Conservation (phyloP, 2,797 vertebrate genomes). For the Manis pentadactyla region DNA sequence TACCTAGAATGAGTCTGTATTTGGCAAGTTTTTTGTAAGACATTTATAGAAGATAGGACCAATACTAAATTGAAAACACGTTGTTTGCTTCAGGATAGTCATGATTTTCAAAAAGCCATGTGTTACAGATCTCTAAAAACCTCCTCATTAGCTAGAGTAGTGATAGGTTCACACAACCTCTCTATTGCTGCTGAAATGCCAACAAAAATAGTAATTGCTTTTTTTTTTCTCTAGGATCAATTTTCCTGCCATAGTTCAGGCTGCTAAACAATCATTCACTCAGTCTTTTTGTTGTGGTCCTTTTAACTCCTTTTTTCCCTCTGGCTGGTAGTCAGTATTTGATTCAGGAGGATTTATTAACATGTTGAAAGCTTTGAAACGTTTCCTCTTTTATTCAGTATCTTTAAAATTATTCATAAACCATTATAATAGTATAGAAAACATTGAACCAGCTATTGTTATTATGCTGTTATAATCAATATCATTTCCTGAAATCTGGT, state of each 20-base stretch:
- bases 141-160: constrained; percentile 1
- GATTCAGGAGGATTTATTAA: neutral
- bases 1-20: neutral
- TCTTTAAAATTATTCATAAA: neutral
- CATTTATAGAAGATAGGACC: neutral
- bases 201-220: constrained; percentile 60
- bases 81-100: neutral
- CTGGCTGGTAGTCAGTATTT: neutral
- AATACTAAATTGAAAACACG: neutral
- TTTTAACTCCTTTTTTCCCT: neutral
- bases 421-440: neutral
- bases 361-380: neutral
- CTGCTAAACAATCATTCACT: constrained; percentile 29
- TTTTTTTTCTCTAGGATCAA: constrained; percentile 63
- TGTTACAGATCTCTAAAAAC: neutral
- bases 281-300: neutral
- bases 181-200: constrained; percentile 28
- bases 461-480: neutral
- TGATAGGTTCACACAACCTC: neutral
- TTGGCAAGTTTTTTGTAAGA: constrained; percentile 35
- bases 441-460: neutral
- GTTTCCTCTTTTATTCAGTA: neutral
- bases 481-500: neutral
- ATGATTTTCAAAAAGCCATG: neutral
- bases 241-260: constrained; percentile 54